Evolutionary conservation across 2,888 invertebrate genomes (phyloP), one percentile per base, ranked within the genome.

Genomic region (Iphiclides podalirius): DNA sequence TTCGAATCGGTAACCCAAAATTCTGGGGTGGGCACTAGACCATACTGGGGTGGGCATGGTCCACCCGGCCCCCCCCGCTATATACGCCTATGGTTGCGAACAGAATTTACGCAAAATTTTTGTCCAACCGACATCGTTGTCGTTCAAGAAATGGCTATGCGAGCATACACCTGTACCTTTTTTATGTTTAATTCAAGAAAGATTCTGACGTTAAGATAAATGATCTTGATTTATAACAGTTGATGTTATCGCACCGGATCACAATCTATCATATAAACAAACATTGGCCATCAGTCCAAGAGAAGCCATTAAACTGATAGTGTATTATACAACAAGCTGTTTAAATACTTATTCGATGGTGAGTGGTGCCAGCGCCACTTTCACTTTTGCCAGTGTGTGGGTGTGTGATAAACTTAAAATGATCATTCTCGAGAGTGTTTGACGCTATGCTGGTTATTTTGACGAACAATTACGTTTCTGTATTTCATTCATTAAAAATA

Each of bases 321-420:
- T 57, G 52, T 55, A 68, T 86, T 85, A 70, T 73, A 59, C 75
- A 85, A 86, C 63, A 64, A 68, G 59, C 64, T 66, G 73, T 75
- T 79, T 80, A 77, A 79, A 69, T 82, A 80, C 84, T 80, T 79
- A 79, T 83, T 76, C 75, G 82, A 82, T 81, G 83, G 83, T 80
- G 68, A 70, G 69, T 61, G 69, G 70, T 72, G 72, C 72, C 69
- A 69, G 69, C 63, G 59, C 71, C 64, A 72, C 86, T 86, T 86
- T 86, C 86, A 79, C 86, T 85, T 79, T 72, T 64, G 74, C 76
- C 66, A 68, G 70, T 72, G 49, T 47, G 54, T 48, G 58, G 53
- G 53, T 43, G 34, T 69, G 67, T 73, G 73, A 72, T 75, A 71
- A 66, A 64, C 66, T 66, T 58, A 70, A 64, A 61, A 50, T 34